phyloP scores from a whole-genome alignment of 2,113 vertebrate genomes.

The Bubo bubo region DNA sequence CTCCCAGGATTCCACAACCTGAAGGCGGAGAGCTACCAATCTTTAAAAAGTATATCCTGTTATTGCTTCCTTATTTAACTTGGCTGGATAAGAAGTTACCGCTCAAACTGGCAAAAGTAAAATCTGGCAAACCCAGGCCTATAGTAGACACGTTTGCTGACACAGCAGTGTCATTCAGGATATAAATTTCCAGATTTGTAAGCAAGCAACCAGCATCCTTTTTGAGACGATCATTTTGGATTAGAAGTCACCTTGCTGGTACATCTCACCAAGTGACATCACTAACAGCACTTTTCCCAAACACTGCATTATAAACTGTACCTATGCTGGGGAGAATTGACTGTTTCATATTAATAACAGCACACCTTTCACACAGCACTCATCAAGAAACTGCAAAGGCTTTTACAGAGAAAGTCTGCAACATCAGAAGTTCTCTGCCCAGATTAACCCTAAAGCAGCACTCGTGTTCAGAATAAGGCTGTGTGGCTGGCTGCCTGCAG shows the following conservation, averaged over 20 bases:
- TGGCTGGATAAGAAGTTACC: not conserved
- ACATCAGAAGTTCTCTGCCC: not conserved
- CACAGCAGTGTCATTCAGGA: not conserved
- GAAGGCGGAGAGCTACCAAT: not conserved
- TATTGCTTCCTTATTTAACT: conserved; percentile 50
- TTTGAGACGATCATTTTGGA: not conserved
- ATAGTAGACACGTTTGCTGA: rapidly evolving
- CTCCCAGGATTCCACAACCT: not conserved
- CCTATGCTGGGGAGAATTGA: rapidly evolving
- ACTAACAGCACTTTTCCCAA: not conserved
- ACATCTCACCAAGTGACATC: not conserved
- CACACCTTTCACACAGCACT: not conserved
- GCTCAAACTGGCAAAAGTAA: not conserved
- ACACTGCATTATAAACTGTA: not conserved
- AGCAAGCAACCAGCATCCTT: not conserved
- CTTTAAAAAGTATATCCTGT: not conserved
- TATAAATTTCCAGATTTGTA: not conserved
- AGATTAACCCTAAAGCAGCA: not conserved
- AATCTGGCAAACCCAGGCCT: not conserved
- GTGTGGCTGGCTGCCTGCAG: not conserved
- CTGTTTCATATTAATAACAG: not conserved
- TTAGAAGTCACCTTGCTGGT: not conserved
- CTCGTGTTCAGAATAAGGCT: not conserved
- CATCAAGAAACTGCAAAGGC: not conserved
- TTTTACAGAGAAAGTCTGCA: not conserved